Percentiles rank a stretch among this genome's conserved stretches.
These are phyloP conservation scores for Nemotelus nigrinus DNA, from an alignment of 2,888 invertebrate species.

Conservation along the genomic window DNA sequence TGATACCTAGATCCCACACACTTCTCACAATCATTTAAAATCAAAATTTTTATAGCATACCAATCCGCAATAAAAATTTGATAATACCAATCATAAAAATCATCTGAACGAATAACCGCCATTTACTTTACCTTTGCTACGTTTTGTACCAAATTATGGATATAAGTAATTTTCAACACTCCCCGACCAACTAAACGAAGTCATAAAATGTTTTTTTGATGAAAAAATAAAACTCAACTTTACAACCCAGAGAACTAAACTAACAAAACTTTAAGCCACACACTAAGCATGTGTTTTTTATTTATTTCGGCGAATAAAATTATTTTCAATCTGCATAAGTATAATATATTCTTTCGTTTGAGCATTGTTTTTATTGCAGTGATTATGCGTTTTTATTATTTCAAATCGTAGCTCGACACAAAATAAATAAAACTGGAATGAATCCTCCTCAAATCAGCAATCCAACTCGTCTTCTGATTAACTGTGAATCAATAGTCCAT, in stretches of 20 bases:
- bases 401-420: too few species aligned
- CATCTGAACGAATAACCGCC: conserved; percentile 13
- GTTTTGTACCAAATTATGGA: conserved; percentile 9
- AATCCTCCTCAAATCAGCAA: too few species aligned
- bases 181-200: conserved; percentile 27
- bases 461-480: neutral
- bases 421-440: too few species aligned
- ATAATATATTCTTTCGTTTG: too few species aligned
- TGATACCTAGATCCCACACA: neutral
- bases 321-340: neutral
- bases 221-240: neutral
- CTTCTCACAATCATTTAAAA: neutral
- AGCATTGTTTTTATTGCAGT: neutral
- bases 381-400: neutral
- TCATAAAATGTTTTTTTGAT: conserved; percentile 15
- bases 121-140: neutral
- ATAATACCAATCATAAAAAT: conserved; percentile 36
- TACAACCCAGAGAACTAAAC: neutral
- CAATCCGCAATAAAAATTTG: conserved; percentile 12
- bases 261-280: conserved; percentile 13
- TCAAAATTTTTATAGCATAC: neutral
- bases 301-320: neutral
- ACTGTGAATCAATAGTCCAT: conserved; percentile 27
- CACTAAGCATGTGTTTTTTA: neutral
- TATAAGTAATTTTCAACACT: conserved; percentile 33